Evolutionary conservation across 2,888 invertebrate species (phyloP).

Genomic region (Embidobia sp.): DNA sequence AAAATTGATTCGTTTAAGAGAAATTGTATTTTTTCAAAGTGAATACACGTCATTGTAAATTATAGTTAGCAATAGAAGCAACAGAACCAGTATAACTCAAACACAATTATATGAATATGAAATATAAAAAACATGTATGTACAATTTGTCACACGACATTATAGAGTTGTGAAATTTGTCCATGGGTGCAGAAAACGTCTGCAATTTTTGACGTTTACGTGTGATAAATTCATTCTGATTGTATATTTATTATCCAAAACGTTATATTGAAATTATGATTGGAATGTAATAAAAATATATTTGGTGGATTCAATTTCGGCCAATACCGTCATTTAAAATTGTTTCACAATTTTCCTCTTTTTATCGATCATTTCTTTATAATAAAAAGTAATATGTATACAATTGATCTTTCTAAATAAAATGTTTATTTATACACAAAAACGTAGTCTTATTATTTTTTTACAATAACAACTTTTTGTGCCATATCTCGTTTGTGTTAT

Average conservation of each 20-base stretch:
- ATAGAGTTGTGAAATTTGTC: constrained; percentile 27
- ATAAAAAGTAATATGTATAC: neutral
- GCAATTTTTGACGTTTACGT: constrained; percentile 58
- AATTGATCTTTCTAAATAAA: neutral
- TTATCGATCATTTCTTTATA: neutral
- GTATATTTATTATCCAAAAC: constrained; percentile 48
- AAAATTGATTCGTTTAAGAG: constrained; percentile 2
- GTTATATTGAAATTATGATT: constrained; percentile 55
- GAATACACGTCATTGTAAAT: constrained; percentile 28
- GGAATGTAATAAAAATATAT: constrained; percentile 59
- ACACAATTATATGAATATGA: constrained; percentile 21
- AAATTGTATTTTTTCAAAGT: constrained; percentile 16
- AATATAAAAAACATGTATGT: constrained; percentile 37
- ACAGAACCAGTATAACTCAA: constrained; percentile 24
- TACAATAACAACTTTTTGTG: too few species aligned
- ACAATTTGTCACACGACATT: constrained; percentile 51
- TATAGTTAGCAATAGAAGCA: constrained; percentile 44
- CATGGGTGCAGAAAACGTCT: too few species aligned
- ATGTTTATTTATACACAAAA: constrained; percentile 1
- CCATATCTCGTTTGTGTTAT: too few species aligned
- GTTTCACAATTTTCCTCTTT: neutral
- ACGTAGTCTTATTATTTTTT: too few species aligned
- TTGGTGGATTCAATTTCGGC: constrained; percentile 51
- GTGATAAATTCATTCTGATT: constrained; percentile 53
- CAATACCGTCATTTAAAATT: neutral